Evolutionary conservation across 2,797 vertebrate species (phyloP).

Genomic region (Smutsia temminckii): DNA sequence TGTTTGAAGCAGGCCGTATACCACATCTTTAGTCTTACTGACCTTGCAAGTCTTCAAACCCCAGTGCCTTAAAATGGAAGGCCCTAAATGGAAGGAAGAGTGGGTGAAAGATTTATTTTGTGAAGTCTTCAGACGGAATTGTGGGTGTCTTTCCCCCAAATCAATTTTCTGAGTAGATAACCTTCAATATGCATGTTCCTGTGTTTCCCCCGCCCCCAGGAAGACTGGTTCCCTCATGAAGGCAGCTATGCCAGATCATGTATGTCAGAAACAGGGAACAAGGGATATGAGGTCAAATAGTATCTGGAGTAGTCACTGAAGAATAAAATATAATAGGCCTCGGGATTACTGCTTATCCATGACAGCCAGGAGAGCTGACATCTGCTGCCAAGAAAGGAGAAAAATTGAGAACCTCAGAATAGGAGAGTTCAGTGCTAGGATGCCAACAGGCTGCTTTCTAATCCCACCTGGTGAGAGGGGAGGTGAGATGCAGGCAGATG

Average conservation of each 20-base stretch:
- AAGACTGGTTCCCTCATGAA: background rate
- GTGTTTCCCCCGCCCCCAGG: background rate
- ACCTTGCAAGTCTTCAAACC: constrained; percentile 76
- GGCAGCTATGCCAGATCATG: rapidly evolving
- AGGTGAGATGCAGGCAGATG: background rate
- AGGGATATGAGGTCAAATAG: background rate
- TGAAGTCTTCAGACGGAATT: background rate
- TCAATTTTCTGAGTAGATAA: background rate
- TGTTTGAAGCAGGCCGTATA: background rate
- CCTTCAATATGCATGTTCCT: background rate
- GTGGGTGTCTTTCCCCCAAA: background rate
- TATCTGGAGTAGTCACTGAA: background rate
- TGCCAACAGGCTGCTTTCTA: background rate
- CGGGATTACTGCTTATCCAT: background rate
- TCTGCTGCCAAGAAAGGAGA: background rate
- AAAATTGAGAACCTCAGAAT: background rate
- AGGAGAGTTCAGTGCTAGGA: background rate
- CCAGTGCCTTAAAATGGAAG: constrained; percentile 86
- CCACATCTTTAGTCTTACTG: background rate
- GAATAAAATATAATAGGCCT: background rate
- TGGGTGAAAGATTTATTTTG: background rate
- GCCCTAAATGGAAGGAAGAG: constrained; percentile 1
- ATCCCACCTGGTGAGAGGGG: background rate
- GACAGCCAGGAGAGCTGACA: background rate
- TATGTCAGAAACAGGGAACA: background rate